Percentiles rank a stretch among this genome's conserved stretches.
These are phyloP conservation scores for Lordiphosa andalusiaca DNA, from an alignment of 2,888 invertebrate genomes.

Conservation along the genomic window DNA sequence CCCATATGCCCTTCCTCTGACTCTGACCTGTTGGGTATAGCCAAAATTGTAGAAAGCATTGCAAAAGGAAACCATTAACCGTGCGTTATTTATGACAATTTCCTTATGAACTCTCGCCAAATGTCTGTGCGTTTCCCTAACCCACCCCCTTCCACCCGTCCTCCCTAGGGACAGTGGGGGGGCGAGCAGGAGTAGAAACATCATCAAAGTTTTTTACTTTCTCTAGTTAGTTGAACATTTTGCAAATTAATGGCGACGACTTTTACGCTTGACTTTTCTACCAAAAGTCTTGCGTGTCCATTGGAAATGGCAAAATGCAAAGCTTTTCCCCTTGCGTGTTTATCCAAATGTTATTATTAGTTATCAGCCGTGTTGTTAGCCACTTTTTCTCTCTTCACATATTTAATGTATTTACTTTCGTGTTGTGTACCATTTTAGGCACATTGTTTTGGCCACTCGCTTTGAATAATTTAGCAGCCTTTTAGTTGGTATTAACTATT, in stretches of 20 bases:
- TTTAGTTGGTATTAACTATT: constrained; percentile 17
- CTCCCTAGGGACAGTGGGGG: too few species aligned
- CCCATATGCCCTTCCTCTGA: background rate
- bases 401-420: constrained; percentile 57
- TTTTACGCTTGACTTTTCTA: constrained; percentile 49
- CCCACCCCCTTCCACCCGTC: too few species aligned
- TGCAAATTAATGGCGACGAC: constrained; percentile 34
- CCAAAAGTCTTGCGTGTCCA: constrained; percentile 10
- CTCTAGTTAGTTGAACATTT: constrained; percentile 13
- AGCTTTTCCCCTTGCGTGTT: constrained; percentile 61
- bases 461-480: constrained; percentile 52
- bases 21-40: background rate
- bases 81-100: constrained; percentile 58
- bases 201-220: constrained; percentile 31
- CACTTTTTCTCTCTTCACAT: constrained; percentile 33
- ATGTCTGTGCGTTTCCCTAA: background rate
- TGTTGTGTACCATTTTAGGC: constrained; percentile 46
- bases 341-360: constrained; percentile 66
- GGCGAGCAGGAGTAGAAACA: background rate
- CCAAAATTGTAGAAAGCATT: constrained; percentile 7
- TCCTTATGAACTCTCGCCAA: constrained; percentile 22
- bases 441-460: constrained; percentile 36
- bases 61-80: constrained; percentile 42
- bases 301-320: constrained; percentile 31
- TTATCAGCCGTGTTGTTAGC: constrained; percentile 46